Base-by-base conservation (phyloP, 2,888 invertebrate genomes). In the Gastrophysa polygoni region DNA sequence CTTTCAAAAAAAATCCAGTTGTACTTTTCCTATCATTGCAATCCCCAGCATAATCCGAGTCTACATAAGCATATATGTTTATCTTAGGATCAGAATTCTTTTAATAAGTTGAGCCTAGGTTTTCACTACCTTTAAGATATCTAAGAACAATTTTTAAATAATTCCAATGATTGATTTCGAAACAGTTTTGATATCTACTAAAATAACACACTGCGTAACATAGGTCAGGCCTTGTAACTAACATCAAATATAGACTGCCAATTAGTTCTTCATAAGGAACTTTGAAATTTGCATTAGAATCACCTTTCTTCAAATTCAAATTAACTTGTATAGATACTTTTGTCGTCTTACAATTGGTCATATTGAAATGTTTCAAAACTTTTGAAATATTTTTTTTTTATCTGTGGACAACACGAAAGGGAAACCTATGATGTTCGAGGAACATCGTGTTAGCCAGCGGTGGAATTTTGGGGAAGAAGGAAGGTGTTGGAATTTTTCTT, bases 171-270 rank as follows among this genome's bases (percentile, higher is more conserved):
- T 58, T 51, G 38, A 29, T 48, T 8, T 32, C 20, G 50, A 48
- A 67, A 58, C 50, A 52, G 38, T 64, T 69, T 59, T 71, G 71
- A 59, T 66, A 71, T 61, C 59, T 62, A 49, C 68, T 61, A 32
- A 66, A 68, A 59, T 67, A 71, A 3, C 59, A 56, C 20, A 68
- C 59, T 17, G 48, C 54, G 48, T 51, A 67, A 61, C 68, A 56
- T 24, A 71, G 43, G 61, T 71, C 69, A 14, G 67, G 69, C 38
- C 66, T 63, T 17, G 66, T 34, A 14, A 34, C 57, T 8, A 61
- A 46, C 70, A 68, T 70, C 10, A 70, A 28, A 34, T 71, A 70
- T 24, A 68, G 24, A 43, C 62, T 57, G 11, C 67, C 65, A 32
- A 66, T 43, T 24, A 66, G 47, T 56, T 69, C 61, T 34, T 50